Evolutionary conservation across 2,113 vertebrate species (phyloP), one percentile per base, ranked within the genome.

Genomic region (Dromaius novaehollandiae): DNA sequence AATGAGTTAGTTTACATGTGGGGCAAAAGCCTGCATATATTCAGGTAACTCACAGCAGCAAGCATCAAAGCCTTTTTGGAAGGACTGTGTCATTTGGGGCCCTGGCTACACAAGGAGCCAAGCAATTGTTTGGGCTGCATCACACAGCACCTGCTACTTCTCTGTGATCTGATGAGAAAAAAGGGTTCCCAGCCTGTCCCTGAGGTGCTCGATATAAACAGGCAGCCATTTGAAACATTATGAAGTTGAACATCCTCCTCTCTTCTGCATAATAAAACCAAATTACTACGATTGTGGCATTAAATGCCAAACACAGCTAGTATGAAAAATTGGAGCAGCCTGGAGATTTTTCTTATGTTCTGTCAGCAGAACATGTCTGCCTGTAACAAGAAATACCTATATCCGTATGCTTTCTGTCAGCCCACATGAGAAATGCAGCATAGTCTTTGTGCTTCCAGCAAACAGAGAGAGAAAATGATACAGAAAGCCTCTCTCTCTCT

Each of bases 341-440:
- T 9, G 6, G 20, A 58, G 60, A 64, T 83, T 90, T 78, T 74
- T 91, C 82, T 86, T 0, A 0, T 4, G 24, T 46, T 73, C 75
- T 90, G 78, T 86, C 91, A 93, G 68, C 76, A 61, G 79, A 73
- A 69, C 15, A 4, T 1, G 2, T 38, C 65, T 71, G 42, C 65
- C 86, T 75, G 63, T n/a, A 56, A 69, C 70, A 89, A 85, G 50
- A 40, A 90, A 58, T 66, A 86, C 85, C 88, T 79, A 2, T 6
- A 64, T 64, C 89, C 82, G 38, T 38, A 53, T 46, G 86, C 60
- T 78, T 69, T 60, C 92, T 90, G 92, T 42, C 95, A 81, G 10
- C 64, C 50, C 24, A 16, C 19, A 5, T 82, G 90, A 83, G 68
- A 90, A 93, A 91, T 42, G 71, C 46, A 75, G 55, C 34, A 5